A percentile compares a stretch with the other conserved stretches of the same genome.
Conservation (phyloP, 1,140 invertebrate genomes). For the Lepidostoma basale region DNA sequence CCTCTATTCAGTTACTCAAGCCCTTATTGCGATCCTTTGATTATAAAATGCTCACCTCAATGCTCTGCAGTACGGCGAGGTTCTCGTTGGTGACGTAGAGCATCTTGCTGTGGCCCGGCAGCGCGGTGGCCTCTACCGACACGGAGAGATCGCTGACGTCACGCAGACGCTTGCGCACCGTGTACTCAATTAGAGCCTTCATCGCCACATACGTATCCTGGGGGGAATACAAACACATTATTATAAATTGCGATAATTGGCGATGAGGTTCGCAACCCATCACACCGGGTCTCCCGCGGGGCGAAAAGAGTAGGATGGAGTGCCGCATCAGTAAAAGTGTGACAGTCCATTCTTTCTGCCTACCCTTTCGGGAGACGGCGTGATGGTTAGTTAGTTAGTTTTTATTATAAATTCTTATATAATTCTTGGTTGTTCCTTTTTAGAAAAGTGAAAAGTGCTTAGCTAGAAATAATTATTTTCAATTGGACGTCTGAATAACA, state of each 20-base stretch:
- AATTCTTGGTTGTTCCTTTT: no score
- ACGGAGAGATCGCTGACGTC: slow-evolving; percentile 87
- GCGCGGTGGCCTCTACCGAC: slow-evolving; percentile 83
- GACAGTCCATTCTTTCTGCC: no score
- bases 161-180: slow-evolving; percentile 79
- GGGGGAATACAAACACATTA: slow-evolving; percentile 36
- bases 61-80: slow-evolving; percentile 74
- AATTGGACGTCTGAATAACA: background rate
- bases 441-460: background rate
- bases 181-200: slow-evolving; percentile 90
- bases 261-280: no score
- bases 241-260: background rate
- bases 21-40: no score
- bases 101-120: slow-evolving; percentile 68
- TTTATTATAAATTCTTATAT: no score
- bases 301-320: no score
- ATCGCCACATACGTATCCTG: slow-evolving; percentile 87
- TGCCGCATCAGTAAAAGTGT: no score
- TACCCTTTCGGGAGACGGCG: no score
- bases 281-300: no score
- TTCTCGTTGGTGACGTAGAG: slow-evolving; percentile 78
- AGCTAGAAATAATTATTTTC: background rate
- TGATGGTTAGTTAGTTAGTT: no score
- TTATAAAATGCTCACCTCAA: slow-evolving; percentile 70
- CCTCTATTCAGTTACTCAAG: no score